Percentiles rank a stretch among this genome's conserved stretches.
Conservation (phyloP, 2,797 vertebrate species). For the Lithobates pipiens region DNA sequence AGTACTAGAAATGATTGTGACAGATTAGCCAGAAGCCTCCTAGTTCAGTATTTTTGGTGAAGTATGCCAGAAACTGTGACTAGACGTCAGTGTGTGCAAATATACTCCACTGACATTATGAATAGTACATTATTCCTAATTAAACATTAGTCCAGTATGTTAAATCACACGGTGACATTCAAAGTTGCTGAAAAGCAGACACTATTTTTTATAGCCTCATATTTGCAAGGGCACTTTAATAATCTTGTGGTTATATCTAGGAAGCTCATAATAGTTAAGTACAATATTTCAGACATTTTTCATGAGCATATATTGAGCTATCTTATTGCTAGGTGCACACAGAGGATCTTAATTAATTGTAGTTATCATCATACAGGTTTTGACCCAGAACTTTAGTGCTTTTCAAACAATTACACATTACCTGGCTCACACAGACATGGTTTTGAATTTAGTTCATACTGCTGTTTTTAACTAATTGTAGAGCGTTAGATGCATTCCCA, state of each 20-base stretch:
- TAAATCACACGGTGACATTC: slow-evolving; percentile 57
- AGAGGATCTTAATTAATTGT: slow-evolving; percentile 1
- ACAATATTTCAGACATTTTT: slow-evolving; percentile 45
- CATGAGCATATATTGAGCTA: slow-evolving; percentile 32
- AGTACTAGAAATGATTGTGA: neutral
- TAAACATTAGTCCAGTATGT: slow-evolving; percentile 56
- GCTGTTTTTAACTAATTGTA: neutral
- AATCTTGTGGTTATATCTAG: slow-evolving; percentile 52
- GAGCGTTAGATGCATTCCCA: neutral
- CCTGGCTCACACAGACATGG: neutral
- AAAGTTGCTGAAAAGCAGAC: slow-evolving; percentile 58
- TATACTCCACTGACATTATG: slow-evolving; percentile 42
- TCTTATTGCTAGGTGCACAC: slow-evolving; percentile 7
- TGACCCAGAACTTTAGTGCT: slow-evolving; percentile 3
- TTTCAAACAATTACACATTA: slow-evolving; percentile 3
- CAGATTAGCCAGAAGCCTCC: neutral
- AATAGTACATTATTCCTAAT: slow-evolving; percentile 50
- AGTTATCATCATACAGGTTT: neutral
- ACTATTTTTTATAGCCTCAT: slow-evolving; percentile 58
- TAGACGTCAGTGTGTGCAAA: neutral
- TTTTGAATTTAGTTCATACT: neutral
- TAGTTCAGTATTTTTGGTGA: neutral
- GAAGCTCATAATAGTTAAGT: slow-evolving; percentile 56
- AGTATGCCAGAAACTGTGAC: neutral
- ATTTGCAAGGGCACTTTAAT: slow-evolving; percentile 59